Percentiles rank a stretch among this genome's conserved stretches.
These are phyloP conservation scores for Equus quagga DNA, from an alignment of 2,113 vertebrate species.

Conservation along the genomic window DNA sequence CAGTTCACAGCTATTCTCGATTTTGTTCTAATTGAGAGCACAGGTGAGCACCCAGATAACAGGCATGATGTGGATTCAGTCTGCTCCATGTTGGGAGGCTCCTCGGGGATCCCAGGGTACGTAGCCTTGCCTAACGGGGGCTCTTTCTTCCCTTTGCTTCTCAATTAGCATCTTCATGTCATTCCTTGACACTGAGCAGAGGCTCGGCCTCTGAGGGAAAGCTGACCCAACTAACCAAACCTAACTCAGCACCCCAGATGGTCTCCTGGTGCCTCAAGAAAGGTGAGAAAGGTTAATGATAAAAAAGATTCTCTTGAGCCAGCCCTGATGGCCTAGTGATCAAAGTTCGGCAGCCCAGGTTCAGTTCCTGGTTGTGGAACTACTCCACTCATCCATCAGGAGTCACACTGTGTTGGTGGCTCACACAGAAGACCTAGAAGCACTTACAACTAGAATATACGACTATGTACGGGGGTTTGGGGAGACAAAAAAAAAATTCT, in stretches of 20 bases:
- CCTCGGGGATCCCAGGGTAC: not conserved
- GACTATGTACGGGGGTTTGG: too few species aligned
- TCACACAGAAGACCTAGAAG: too few species aligned
- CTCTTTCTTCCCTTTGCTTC: not conserved
- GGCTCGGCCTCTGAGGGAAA: not conserved
- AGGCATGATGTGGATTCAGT: rapidly evolving
- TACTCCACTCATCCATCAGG: too few species aligned
- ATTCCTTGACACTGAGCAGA: not conserved
- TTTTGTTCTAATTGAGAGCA: not conserved
- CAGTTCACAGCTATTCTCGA: not conserved
- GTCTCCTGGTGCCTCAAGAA: not conserved
- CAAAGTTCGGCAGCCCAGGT: too few species aligned
- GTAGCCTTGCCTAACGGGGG: rapidly evolving
- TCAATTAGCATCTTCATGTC: not conserved
- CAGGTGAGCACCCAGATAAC: not conserved
- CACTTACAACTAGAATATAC: too few species aligned
- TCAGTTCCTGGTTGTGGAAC: too few species aligned
- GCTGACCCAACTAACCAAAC: not conserved
- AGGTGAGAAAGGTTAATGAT: not conserved
- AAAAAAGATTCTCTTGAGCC: too few species aligned
- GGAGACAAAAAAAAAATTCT: not conserved
- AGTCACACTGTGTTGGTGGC: too few species aligned
- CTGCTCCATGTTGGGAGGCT: rapidly evolving
- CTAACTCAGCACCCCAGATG: not conserved
- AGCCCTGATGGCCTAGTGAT: too few species aligned